phyloP scores from a whole-genome alignment of 2,113 vertebrate genomes.

The Chionis minor region DNA sequence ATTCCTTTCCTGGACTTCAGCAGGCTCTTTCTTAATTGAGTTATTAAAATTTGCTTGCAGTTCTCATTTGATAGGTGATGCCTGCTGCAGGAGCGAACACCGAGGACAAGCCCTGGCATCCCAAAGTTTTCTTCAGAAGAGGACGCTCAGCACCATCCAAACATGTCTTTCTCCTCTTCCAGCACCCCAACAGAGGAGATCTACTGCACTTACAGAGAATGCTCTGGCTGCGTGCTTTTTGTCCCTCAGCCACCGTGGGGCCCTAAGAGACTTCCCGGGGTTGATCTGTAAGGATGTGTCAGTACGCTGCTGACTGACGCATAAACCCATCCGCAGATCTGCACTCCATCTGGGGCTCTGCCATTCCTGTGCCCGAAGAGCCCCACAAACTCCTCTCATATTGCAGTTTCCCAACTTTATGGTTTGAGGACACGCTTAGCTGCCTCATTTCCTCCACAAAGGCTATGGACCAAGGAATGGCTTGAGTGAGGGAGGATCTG shows the following conservation, averaged over 20 bases:
- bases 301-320: accelerated
- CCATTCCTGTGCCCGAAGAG: not conserved
- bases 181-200: not conserved
- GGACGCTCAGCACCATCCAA: not conserved
- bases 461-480: accelerated
- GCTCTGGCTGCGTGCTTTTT: accelerated
- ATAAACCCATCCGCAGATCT: not conserved
- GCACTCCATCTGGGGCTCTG: not conserved
- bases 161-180: not conserved
- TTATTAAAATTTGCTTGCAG: not conserved
- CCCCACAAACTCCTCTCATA: accelerated
- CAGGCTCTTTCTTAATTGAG: not conserved
- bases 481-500: not conserved
- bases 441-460: accelerated
- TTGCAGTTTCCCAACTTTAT: not conserved
- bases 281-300: accelerated
- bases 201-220: accelerated
- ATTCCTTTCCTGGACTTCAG: not conserved
- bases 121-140: not conserved
- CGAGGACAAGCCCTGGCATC: not conserved
- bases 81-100: not conserved
- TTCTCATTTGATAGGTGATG: not conserved
- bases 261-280: not conserved
- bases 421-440: not conserved
- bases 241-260: accelerated